Base-by-base conservation (phyloP, 2,113 vertebrate species). In the Seriola quinqueradiata region DNA sequence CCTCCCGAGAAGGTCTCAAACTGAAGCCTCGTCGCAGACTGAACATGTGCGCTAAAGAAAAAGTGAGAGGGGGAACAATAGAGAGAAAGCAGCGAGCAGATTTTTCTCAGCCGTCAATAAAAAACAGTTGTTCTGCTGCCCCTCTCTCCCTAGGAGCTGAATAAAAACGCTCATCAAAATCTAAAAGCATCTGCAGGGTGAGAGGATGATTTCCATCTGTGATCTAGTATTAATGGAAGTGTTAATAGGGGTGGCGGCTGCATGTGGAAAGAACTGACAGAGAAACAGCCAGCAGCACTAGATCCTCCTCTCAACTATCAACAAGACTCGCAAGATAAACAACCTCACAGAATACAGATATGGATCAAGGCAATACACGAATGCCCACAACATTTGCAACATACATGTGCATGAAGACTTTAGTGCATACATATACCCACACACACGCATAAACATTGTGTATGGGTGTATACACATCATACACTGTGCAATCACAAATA, bases 181-280 rank as follows among this genome's bases (percentile, higher is more conserved):
- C 66, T 81, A 57, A 82, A 87, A 77, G 80, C 69, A 87, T 88
- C 55, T 84, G 79, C 42, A 1, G 78, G 74, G 77, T 75, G 87
- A 86, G 81, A 74, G 76, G 75, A 90, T 67, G 81, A 86, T 85
- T 91, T 90, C 79, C 82, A 87, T 93, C 87, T 86, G 87, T 90
- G 85, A 92, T 86, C 77, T 67, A 61, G 85, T 82, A 87, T 90
- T 90, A 90, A 90, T 82, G 83, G 85, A 88, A 54, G 81, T 89
- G 90, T 91, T 92, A 91, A 91, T 85, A 77, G 81, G 58, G 83
- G 76, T 86, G 81, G 81, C 25, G 66, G 77, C 63, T 84, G 79
- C 65, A 66, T 84, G 79, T 65, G 52, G 58, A 79, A 57, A 57
- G 75, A 63, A 76, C 72, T 67, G 82, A 75, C 52, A 75, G 88